Evolutionary conservation across 2,797 vertebrate species (phyloP), one percentile per base, ranked within the genome.

Genomic region (Sebastes matsubarae): DNA sequence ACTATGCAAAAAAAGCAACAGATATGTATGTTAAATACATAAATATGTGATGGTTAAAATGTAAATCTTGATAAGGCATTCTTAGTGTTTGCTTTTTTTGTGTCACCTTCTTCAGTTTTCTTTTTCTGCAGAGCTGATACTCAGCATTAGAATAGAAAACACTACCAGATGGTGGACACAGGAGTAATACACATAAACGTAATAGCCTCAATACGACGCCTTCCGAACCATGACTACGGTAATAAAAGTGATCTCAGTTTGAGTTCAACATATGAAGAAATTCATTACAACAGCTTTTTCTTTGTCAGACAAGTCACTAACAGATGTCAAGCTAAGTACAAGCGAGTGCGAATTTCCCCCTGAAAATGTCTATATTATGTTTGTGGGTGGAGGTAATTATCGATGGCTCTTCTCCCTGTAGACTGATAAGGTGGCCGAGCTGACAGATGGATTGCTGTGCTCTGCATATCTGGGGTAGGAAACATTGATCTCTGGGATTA

Each of bases 401-500:
- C 79, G 92, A 95, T 87, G 81, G 80, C 77, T 77, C 38, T 55
- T 85, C 77, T 87, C 93, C 91, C 91, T 64, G 59, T 76, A 81
- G 92, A 91, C 85, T 92, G 92, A 93, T 89, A 93, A 90, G 91
- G 90, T 83, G 82, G 84, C 79, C 59, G 38, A 65, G 83, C 83
- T 95, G 94, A 96, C 90, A 90, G 92, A 94, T 94, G 92, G 91
- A 96, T 95, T 94, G 94, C 93, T 95, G 92, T 86, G 92, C 88
- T 93, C 85, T 88, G 94, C 94, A 94, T 94, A 93, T 92, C 82
- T 90, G 50, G 79, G 84, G 83, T 83, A 83, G 89, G 84, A 92
- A 90, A 87, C 92, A 96, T 95, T 93, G 95, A 96, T 95, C 93
- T 93, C 88, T 88, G 83, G 91, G 92, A 94, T 94, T 95, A 94